Conservation (phyloP, 2,113 vertebrate species). For the Sebastes fasciatus region DNA sequence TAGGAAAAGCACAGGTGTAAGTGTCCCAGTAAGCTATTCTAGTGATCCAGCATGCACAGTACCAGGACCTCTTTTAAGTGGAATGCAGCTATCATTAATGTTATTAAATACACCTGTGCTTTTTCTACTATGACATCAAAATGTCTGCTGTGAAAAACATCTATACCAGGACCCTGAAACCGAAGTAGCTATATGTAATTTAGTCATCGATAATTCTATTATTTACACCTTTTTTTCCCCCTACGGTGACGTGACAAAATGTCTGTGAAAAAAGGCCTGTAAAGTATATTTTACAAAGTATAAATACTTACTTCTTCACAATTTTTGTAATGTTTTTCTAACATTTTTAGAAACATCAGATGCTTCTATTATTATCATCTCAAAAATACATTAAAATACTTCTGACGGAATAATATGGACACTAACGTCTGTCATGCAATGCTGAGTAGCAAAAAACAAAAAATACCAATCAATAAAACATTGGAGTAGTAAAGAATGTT, state of each 20-base stretch:
- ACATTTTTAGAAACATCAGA: background rate
- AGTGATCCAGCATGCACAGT: background rate
- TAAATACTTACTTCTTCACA: background rate
- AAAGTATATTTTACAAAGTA: background rate
- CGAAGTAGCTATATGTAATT: too few species aligned
- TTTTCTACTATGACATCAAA: background rate
- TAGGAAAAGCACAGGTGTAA: too few species aligned
- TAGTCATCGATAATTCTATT: too few species aligned
- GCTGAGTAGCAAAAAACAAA: background rate
- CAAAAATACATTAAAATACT: background rate
- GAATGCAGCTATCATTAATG: background rate
- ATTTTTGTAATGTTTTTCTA: too few species aligned
- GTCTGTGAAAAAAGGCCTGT: background rate
- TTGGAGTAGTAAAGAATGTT: conserved; percentile 74
- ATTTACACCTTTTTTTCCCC: too few species aligned
- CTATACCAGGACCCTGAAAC: too few species aligned
- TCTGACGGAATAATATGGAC: too few species aligned
- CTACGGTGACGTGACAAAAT: background rate
- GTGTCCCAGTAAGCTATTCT: background rate
- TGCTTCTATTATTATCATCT: background rate
- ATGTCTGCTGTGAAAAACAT: too few species aligned
- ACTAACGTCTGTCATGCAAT: background rate
- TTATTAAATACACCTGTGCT: background rate
- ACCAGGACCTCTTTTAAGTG: background rate
- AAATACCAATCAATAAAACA: conserved; percentile 4